Evolutionary conservation across 1,140 invertebrate species (phyloP), one percentile per base, ranked within the genome.

Genomic region (Drosophila aff.): DNA sequence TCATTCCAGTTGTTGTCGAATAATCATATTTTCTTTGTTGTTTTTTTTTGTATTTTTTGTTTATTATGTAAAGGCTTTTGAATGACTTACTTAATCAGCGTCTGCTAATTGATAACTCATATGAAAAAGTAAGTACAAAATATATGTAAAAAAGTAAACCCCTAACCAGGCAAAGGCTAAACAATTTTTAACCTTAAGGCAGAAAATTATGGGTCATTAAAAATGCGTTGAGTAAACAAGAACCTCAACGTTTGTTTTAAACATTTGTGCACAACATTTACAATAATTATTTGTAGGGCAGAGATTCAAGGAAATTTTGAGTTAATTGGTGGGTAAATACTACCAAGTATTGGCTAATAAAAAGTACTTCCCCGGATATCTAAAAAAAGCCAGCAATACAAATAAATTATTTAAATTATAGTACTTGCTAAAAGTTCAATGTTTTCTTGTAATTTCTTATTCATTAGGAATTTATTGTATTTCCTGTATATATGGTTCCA

Each of bases 171-270:
- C 33, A 55, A 38, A 36, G 18, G 18, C 31, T 16, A 38, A 53
- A 31, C 52, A 16, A 36, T 16, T 6, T 23, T 55, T 55, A 16
- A 38, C 33, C 18, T 55, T 36, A 57, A n/a, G 15, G 9, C 13
- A 13, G 21, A 2, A 26, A 58, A 38, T 55, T 55, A 55, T 23
- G 10, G 52, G 52, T 23, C 1, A 38, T 55, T 38, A 23, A 40
- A 57, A 58, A 58, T 13, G 55, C 26, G 21, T 58, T n/a, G 15
- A 40, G 36, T 41, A 23, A 58, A 58, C 53, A 57, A 23, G 33
- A 58, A 26, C 4, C 18, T 38, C 16, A 9, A 55, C 4, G 18
- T 55, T 38, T 23, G 4, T 16, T 21, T 18, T 36, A 36, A 7
- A 53, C 3, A 9, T 36, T 36, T 53, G 31, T 53, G 23, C 38